These are phyloP conservation scores for Catalaphyllia jardinei DNA, from an alignment of 64 coral and sea anemone genomes.

Conservation along the genomic window DNA sequence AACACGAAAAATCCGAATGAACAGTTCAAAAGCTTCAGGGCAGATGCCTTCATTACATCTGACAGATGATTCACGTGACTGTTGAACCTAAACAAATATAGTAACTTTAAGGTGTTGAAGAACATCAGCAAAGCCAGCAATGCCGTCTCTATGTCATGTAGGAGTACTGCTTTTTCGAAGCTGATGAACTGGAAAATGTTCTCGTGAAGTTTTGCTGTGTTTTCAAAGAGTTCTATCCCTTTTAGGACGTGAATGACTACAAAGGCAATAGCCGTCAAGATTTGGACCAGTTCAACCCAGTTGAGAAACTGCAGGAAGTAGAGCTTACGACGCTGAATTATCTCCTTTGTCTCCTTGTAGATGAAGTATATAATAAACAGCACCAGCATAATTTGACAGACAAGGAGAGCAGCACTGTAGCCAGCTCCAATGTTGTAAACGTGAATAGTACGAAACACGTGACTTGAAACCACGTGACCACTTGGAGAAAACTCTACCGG, in stretches of 20 bases:
- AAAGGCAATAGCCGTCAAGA: slow-evolving; percentile 8
- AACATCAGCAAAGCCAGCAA: slow-evolving; percentile 51
- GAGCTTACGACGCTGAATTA: neutral
- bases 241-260: slow-evolving; percentile 21
- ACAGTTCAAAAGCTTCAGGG: slow-evolving; percentile 10
- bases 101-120: slow-evolving; percentile 57
- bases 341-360: slow-evolving; percentile 1
- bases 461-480: slow-evolving; percentile 26
- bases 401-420: slow-evolving; percentile 15
- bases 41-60: slow-evolving; percentile 6
- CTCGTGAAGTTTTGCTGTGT: neutral
- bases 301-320: slow-evolving; percentile 42
- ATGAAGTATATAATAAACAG: slow-evolving; percentile 45
- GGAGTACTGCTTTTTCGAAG: slow-evolving; percentile 29
- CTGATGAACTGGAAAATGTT: slow-evolving; percentile 32
- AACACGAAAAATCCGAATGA: neutral
- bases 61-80: slow-evolving; percentile 43
- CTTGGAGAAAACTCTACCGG: slow-evolving; percentile 14
- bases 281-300: slow-evolving; percentile 43
- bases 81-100: slow-evolving; percentile 22
- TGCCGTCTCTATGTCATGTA: slow-evolving; percentile 28
- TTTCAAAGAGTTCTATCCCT: slow-evolving; percentile 10
- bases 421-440: slow-evolving; percentile 39
- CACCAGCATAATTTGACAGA: slow-evolving; percentile 32
- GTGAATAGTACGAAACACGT: slow-evolving; percentile 25